Percentiles rank a stretch among this genome's conserved stretches.
These are phyloP conservation scores for Mastomys coucha DNA, from an alignment of 2,113 vertebrate genomes.

Conservation along the genomic window DNA sequence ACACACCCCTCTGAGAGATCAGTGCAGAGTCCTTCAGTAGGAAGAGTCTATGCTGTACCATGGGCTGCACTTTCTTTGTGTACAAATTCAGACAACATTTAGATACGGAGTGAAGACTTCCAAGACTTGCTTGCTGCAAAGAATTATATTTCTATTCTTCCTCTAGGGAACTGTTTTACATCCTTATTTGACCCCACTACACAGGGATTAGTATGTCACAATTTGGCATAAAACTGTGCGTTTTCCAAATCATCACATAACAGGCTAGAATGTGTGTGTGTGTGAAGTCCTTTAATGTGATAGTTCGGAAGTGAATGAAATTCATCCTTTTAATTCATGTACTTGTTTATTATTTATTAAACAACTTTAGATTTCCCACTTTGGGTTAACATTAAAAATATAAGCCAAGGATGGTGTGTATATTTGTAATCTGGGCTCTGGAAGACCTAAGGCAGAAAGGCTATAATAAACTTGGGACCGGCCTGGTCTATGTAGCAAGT, in stretches of 20 bases:
- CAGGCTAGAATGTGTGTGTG: neutral
- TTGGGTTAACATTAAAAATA: neutral
- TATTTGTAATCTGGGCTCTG: neutral
- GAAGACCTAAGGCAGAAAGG: neutral
- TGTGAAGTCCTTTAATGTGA: neutral
- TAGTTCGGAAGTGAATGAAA: neutral
- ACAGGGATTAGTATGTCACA: neutral
- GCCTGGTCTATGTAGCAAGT: neutral
- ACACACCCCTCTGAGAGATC: neutral
- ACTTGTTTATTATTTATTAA: conserved; percentile 17
- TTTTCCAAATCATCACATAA: conserved; percentile 1
- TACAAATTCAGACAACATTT: neutral
- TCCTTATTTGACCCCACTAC: neutral
- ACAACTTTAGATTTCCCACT: neutral
- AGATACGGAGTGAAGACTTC: neutral
- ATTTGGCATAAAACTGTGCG: neutral
- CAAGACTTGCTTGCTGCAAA: neutral
- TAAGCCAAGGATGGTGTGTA: accelerated
- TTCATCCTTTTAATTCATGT: neutral
- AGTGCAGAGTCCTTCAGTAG: neutral
- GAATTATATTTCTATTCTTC: neutral
- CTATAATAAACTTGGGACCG: neutral
- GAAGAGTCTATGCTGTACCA: accelerated
- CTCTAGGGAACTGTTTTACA: neutral
- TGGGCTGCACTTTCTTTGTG: neutral